phyloP scores from a whole-genome alignment of 2,113 vertebrate genomes.

The Aleadryas rufinucha region DNA sequence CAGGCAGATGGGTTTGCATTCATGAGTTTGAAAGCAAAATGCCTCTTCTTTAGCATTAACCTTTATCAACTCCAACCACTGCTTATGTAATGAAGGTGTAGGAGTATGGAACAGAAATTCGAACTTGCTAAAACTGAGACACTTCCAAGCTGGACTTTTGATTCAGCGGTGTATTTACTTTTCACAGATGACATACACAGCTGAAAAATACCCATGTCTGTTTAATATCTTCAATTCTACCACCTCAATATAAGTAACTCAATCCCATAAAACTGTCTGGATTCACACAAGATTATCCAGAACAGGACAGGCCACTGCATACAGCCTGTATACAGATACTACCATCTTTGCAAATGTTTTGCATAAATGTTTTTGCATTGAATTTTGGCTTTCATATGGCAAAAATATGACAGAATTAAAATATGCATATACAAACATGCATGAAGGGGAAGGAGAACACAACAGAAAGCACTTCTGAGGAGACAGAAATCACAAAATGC shows the following conservation, averaged over 20 bases:
- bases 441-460: not conserved
- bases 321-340: not conserved
- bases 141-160: not conserved
- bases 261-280: not conserved
- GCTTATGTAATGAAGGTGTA: not conserved
- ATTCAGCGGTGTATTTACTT: not conserved
- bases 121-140: not conserved
- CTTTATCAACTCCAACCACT: not conserved
- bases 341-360: not conserved
- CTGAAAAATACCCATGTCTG: not conserved
- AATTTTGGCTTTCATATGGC: not conserved
- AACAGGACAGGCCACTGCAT: not conserved
- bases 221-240: not conserved
- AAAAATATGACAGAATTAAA: not conserved
- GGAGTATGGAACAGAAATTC: not conserved
- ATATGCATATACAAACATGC: not conserved
- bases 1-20: not conserved
- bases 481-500: not conserved
- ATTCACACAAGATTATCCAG: not conserved
- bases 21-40: not conserved
- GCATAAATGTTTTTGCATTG: not conserved
- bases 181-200: not conserved
- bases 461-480: not conserved
- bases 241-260: not conserved
- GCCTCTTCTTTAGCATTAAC: not conserved